Evolutionary conservation across 1,140 invertebrate species (phyloP).

Genomic region (Dendrolimus punctatus): DNA sequence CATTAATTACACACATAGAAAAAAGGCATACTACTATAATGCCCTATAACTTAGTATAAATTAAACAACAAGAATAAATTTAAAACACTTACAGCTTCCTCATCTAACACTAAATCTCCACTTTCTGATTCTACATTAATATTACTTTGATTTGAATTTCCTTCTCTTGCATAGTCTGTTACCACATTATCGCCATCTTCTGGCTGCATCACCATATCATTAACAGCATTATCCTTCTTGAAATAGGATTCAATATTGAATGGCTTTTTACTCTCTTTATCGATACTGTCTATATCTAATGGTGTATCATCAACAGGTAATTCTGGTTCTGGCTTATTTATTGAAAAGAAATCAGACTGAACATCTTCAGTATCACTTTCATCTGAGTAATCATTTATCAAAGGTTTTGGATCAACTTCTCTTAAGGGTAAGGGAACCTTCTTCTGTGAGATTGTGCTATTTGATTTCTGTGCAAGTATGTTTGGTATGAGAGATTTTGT

Average conservation of each 20-base stretch:
- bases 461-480: slow-evolving; percentile 41
- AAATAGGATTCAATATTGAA: slow-evolving; percentile 45
- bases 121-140: slow-evolving; percentile 12
- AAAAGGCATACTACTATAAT: too few species aligned
- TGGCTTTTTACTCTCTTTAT: slow-evolving; percentile 8
- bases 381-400: slow-evolving; percentile 49
- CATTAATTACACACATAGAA: too few species aligned
- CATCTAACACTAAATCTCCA: slow-evolving; percentile 38
- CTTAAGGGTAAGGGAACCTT: slow-evolving; percentile 27
- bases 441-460: slow-evolving; percentile 36
- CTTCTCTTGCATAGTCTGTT: slow-evolving; percentile 10
- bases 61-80: slow-evolving; percentile 4
- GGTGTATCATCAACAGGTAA: slow-evolving; percentile 29
- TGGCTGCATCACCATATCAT: slow-evolving; percentile 15
- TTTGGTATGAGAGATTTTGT: slow-evolving; percentile 49
- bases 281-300: slow-evolving; percentile 26
- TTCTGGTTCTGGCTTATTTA: slow-evolving; percentile 49
- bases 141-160: slow-evolving; percentile 17
- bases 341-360: slow-evolving; percentile 72
- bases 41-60: background rate
- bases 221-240: slow-evolving; percentile 28
- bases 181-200: slow-evolving; percentile 11
- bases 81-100: slow-evolving; percentile 58
- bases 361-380: slow-evolving; percentile 64
- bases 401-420: slow-evolving; percentile 22